A percentile compares a stretch with the other conserved stretches of the same genome.
These are phyloP conservation scores for Ciona savignyi DNA, from an alignment of 23 tunicate species.

Conservation along the genomic window DNA sequence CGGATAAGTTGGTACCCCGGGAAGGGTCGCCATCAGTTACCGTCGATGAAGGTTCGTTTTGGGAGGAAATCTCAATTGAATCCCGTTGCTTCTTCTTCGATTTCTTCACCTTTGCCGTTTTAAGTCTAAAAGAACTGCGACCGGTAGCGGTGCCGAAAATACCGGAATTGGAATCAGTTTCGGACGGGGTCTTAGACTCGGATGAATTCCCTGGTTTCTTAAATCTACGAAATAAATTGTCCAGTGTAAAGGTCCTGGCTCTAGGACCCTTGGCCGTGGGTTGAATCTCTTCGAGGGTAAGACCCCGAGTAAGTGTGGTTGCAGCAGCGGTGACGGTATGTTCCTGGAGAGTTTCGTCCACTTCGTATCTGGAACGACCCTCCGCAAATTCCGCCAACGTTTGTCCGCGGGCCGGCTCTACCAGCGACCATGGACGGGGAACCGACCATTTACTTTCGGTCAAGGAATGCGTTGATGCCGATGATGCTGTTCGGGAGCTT, in stretches of 20 bases:
- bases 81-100: not conserved
- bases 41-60: not conserved
- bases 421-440: slow-evolving; percentile 50
- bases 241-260: slow-evolving; percentile 31
- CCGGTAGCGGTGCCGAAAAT: slow-evolving; percentile 5
- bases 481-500: slow-evolving; percentile 57
- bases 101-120: not conserved
- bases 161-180: not conserved
- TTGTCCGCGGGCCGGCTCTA: slow-evolving; percentile 32
- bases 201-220: slow-evolving; percentile 5
- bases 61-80: not conserved
- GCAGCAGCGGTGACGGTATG: slow-evolving; percentile 36
- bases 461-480: slow-evolving; percentile 41
- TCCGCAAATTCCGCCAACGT: slow-evolving; percentile 31
- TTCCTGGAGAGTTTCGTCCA: not conserved
- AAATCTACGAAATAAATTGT: slow-evolving; percentile 31
- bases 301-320: slow-evolving; percentile 26
- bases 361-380: not conserved
- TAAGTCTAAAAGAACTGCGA: slow-evolving; percentile 18
- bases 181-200: not conserved
- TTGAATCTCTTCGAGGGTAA: not conserved
- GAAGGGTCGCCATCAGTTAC: not conserved
- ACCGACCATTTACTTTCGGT: slow-evolving; percentile 12
- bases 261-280: not conserved
- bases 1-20: not conserved